Evolutionary conservation across 2,888 invertebrate genomes (phyloP).

Genomic region (Tribolium freemani): DNA sequence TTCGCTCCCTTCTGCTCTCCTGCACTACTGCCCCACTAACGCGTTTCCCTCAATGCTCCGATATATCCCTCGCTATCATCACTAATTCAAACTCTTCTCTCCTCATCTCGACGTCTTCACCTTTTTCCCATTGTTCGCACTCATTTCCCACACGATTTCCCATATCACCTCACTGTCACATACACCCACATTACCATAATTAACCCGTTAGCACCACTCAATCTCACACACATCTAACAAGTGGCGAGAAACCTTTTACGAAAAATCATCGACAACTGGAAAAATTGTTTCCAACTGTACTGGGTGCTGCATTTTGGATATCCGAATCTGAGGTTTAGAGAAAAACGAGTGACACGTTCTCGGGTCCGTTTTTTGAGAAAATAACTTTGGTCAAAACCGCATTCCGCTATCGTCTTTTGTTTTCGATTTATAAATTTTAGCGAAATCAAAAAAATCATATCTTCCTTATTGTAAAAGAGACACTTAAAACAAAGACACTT

Average conservation of each 20-base stretch:
- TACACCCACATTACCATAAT: constrained; percentile 1
- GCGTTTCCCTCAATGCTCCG: constrained; percentile 34
- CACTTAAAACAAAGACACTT: no score
- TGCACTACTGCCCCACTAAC: constrained; percentile 43
- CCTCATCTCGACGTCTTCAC: constrained; percentile 33
- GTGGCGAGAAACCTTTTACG: neutral
- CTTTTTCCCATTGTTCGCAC: constrained; percentile 33
- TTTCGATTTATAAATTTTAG: no score
- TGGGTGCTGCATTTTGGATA: no score
- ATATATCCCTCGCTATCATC: constrained; percentile 42
- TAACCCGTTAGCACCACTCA: neutral
- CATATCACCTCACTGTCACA: neutral
- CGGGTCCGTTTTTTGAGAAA: no score
- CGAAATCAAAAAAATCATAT: no score
- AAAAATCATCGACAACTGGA: no score
- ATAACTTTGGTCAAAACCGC: no score
- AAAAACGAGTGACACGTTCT: no score
- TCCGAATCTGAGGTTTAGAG: no score
- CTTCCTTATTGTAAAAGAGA: no score
- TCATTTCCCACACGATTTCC: constrained; percentile 28
- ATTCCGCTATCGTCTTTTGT: no score
- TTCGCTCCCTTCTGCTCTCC: constrained; percentile 20
- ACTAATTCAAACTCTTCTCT: constrained; percentile 42
- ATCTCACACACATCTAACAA: neutral
- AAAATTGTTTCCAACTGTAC: no score